Conservation (phyloP, 1,140 invertebrate species). For the Leptinotarsa defecta region DNA sequence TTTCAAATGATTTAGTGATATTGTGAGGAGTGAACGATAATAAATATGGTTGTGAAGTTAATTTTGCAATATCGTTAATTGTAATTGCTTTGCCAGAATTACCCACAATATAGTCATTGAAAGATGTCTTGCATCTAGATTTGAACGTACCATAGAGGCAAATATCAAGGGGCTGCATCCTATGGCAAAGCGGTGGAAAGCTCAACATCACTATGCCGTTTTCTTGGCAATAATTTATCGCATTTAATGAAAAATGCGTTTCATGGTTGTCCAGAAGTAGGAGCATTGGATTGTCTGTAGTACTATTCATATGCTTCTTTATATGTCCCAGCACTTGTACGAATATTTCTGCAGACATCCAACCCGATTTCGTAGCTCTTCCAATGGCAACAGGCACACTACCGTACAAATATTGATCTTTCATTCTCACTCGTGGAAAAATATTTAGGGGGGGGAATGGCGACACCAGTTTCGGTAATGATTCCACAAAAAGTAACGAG, state of each 20-base stretch:
- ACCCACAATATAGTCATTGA: conserved; percentile 49
- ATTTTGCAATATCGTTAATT: conserved; percentile 30
- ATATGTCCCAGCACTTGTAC: no score
- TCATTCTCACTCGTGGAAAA: conserved; percentile 6
- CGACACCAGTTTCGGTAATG: neutral
- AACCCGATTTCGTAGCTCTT: neutral
- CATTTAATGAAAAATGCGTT: neutral
- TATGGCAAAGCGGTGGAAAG: neutral
- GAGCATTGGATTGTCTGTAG: neutral
- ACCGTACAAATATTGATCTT: neutral
- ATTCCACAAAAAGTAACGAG: neutral
- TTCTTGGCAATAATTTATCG: neutral
- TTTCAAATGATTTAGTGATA: conserved; percentile 34
- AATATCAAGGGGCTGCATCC: conserved; percentile 25
- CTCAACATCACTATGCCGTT: neutral
- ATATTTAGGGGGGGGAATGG: conserved; percentile 34
- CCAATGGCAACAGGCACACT: neutral
- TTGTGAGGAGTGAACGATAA: conserved; percentile 36
- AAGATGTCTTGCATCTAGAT: neutral
- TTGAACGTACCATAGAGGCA: conserved; percentile 28
- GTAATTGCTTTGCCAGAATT: conserved; percentile 37
- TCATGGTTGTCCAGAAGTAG: neutral
- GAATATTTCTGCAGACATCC: no score
- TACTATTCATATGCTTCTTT: no score
- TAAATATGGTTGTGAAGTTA: conserved; percentile 35